Percentiles rank a stretch among this genome's conserved stretches.
phyloP scores from a whole-genome alignment of 2,888 invertebrate genomes.

The Apotomis capreana region DNA sequence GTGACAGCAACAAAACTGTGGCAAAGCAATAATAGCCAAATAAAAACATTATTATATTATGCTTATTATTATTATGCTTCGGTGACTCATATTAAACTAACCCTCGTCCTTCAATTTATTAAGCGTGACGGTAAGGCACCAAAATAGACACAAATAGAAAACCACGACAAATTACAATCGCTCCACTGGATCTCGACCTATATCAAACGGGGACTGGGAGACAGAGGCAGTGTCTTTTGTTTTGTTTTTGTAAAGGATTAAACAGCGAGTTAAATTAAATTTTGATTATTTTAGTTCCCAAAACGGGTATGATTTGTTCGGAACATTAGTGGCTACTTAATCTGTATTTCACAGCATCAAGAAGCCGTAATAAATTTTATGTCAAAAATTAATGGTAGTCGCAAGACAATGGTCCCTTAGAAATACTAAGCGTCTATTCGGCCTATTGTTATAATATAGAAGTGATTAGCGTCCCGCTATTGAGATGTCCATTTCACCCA shows the following conservation, averaged over 20 bases:
- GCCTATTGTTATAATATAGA: conserved; percentile 16
- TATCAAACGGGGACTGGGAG: conserved; percentile 21
- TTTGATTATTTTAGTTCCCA: not conserved
- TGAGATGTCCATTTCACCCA: not conserved
- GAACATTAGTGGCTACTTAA: too few relatives aligned
- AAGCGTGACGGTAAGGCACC: conserved; percentile 35
- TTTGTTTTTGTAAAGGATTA: conserved; percentile 22
- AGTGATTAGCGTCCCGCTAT: conserved; percentile 17
- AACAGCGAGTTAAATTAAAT: conserved; percentile 7
- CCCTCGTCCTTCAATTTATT: conserved; percentile 38
- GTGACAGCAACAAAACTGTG: conserved; percentile 6
- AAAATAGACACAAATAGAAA: conserved; percentile 37
- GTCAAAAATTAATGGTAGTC: not conserved
- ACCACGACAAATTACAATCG: conserved; percentile 39
- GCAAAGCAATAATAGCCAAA: conserved; percentile 15
- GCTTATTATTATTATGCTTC: conserved; percentile 26
- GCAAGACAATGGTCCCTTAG: conserved; percentile 16
- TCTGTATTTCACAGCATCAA: not conserved
- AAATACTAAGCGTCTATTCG: conserved; percentile 22
- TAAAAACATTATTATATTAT: conserved; percentile 35
- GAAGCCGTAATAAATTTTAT: not conserved
- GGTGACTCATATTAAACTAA: conserved; percentile 25
- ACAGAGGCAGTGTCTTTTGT: conserved; percentile 15
- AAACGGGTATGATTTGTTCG: too few relatives aligned
- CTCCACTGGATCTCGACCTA: conserved; percentile 35